These are phyloP conservation scores for Agelastica alni DNA, from an alignment of 2,888 invertebrate species.

Conservation along the genomic window DNA sequence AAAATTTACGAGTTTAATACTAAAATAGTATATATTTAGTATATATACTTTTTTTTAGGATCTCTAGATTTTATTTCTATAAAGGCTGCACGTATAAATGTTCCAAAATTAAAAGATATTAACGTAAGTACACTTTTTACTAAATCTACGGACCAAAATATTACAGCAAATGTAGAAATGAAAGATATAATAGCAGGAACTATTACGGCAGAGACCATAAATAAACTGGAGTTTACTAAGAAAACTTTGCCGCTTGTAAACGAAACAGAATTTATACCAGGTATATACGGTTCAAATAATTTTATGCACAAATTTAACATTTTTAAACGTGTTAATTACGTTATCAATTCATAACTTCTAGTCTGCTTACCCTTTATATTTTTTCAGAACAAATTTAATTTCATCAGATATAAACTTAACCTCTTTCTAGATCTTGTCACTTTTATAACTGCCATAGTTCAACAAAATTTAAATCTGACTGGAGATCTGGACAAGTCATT, in stretches of 20 bases:
- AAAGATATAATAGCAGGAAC: constrained; percentile 38
- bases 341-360: too few species aligned
- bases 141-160: constrained; percentile 47
- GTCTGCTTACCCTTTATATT: too few species aligned
- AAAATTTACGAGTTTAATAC: too few species aligned
- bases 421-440: constrained; percentile 45
- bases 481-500: constrained; percentile 35
- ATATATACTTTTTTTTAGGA: constrained; percentile 42
- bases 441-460: constrained; percentile 42
- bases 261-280: constrained; percentile 22
- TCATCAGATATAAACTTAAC: too few species aligned
- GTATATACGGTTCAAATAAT: too few species aligned
- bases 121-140: constrained; percentile 43
- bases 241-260: constrained; percentile 36
- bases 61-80: constrained; percentile 39
- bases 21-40: too few species aligned
- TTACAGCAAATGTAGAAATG: constrained; percentile 45
- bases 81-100: constrained; percentile 33
- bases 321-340: too few species aligned
- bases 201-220: constrained; percentile 40
- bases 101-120: constrained; percentile 37
- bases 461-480: constrained; percentile 40
- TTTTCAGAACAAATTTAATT: too few species aligned
- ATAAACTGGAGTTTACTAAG: constrained; percentile 42
- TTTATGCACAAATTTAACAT: too few species aligned